phyloP scores from a whole-genome alignment of 2,113 vertebrate species.

The Nycticebus coucang region DNA sequence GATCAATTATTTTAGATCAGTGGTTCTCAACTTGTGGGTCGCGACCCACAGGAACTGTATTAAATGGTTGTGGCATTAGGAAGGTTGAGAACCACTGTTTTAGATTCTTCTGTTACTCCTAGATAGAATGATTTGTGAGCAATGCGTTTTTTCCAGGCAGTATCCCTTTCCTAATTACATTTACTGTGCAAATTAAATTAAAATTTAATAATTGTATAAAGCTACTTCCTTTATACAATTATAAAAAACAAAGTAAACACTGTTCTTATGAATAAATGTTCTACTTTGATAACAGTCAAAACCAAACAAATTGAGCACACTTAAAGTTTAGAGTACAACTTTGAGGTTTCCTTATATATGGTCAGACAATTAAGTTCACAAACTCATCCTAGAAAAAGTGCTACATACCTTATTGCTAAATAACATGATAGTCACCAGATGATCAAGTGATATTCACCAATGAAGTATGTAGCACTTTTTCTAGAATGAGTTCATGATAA shows the following conservation, averaged over 20 bases:
- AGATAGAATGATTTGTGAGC: constrained; percentile 46
- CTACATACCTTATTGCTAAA: no score
- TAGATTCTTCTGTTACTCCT: constrained; percentile 13
- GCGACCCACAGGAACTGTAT: no score
- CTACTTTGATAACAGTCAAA: constrained; percentile 48
- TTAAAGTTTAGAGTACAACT: background rate
- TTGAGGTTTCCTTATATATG: background rate
- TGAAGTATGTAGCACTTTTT: no score
- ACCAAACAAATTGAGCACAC: background rate
- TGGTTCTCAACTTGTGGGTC: no score
- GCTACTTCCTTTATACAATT: constrained; percentile 37
- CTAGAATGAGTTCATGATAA: no score
- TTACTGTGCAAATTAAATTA: constrained; percentile 65
- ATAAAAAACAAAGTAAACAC: constrained; percentile 16
- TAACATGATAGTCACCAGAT: no score
- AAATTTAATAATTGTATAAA: constrained; percentile 47
- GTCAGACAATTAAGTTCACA: no score
- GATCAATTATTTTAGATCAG: background rate
- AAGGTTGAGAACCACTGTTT: no score
- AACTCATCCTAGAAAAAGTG: no score
- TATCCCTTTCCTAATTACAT: constrained; percentile 27
- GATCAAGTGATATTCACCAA: no score
- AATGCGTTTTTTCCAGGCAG: background rate
- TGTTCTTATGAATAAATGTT: background rate
- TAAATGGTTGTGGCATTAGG: no score